A percentile compares a stretch with the other conserved stretches of the same genome.
These are phyloP conservation scores for Perca fluviatilis DNA, from an alignment of 2,113 vertebrate genomes.

Conservation along the genomic window DNA sequence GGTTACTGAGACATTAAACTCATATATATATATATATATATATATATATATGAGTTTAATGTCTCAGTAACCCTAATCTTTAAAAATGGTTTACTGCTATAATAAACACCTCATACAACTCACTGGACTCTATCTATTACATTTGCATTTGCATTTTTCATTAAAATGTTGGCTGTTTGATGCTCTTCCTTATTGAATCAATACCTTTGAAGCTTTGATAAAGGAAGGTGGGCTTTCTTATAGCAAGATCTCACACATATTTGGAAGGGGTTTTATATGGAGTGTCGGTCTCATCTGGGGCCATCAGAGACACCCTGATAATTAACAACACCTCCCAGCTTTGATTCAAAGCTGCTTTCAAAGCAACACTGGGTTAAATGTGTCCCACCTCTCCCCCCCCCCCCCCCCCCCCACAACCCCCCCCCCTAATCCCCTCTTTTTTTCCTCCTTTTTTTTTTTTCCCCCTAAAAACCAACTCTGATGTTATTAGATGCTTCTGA, in stretches of 20 bases:
- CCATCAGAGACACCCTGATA: conserved; percentile 72
- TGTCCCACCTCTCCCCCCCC: conserved; percentile 19
- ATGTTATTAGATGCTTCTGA: conserved; percentile 35
- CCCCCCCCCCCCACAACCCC: too few species aligned
- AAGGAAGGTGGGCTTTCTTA: conserved; percentile 50
- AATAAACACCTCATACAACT: neutral
- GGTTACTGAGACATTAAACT: too few species aligned
- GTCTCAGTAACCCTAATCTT: neutral
- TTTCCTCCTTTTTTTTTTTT: too few species aligned
- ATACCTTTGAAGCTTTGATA: conserved; percentile 60
- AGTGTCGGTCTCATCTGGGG: conserved; percentile 47
- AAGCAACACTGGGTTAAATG: conserved; percentile 57
- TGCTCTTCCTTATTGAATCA: conserved; percentile 39
- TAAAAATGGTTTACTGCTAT: neutral
- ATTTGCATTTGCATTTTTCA: conserved; percentile 42
- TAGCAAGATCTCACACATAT: conserved; percentile 27
- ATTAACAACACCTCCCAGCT: conserved; percentile 68
- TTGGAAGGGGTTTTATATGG: conserved; percentile 2
- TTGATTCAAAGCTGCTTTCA: conserved; percentile 64
- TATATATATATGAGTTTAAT: neutral
- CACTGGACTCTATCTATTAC: neutral
- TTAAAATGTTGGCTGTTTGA: conserved; percentile 42
- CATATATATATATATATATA: too few species aligned
- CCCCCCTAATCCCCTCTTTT: too few species aligned
- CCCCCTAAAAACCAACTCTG: too few species aligned